Conservation (phyloP, 2,113 vertebrate genomes). For the Paraplagusia blochii region DNA sequence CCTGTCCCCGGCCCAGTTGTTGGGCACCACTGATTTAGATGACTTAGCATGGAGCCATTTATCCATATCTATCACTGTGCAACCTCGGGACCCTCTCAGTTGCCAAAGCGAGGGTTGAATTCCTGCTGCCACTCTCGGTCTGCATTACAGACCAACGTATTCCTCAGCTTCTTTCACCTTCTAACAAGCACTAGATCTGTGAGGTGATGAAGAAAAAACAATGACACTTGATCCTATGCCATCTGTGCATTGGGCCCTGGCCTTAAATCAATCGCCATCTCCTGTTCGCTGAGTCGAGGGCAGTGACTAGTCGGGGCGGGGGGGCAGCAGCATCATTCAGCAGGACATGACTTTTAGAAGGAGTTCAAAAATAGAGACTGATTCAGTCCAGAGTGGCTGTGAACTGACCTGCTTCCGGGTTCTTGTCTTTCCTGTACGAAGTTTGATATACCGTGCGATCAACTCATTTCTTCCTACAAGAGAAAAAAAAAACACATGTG, state of each 20-base stretch:
- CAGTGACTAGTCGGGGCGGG: background rate
- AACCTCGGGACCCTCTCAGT: constrained; percentile 56
- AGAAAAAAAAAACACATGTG: constrained; percentile 12
- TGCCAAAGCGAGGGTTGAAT: constrained; percentile 51
- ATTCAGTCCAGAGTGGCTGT: constrained; percentile 17
- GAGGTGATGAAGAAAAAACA: constrained; percentile 70
- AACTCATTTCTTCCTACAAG: constrained; percentile 90
- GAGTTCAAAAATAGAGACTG: constrained; percentile 54
- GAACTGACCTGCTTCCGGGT: constrained; percentile 92
- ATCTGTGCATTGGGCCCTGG: constrained; percentile 61
- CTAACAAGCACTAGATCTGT: constrained; percentile 66
- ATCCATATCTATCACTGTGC: constrained; percentile 57
- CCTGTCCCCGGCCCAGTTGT: too few relatives aligned
- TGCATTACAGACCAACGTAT: constrained; percentile 40
- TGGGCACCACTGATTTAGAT: too few relatives aligned
- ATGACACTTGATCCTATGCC: constrained; percentile 70
- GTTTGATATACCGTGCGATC: constrained; percentile 95
- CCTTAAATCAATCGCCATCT: constrained; percentile 69
- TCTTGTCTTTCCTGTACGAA: constrained; percentile 94
- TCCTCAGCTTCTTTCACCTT: constrained; percentile 50
- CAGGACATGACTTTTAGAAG: constrained; percentile 31
- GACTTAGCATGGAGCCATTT: constrained; percentile 47
- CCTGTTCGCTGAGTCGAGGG: constrained; percentile 6
- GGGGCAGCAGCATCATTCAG: constrained; percentile 54
- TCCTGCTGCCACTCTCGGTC: constrained; percentile 35